phyloP scores from a whole-genome alignment of 2,888 invertebrate genomes.

The Silvanus unidentatus region DNA sequence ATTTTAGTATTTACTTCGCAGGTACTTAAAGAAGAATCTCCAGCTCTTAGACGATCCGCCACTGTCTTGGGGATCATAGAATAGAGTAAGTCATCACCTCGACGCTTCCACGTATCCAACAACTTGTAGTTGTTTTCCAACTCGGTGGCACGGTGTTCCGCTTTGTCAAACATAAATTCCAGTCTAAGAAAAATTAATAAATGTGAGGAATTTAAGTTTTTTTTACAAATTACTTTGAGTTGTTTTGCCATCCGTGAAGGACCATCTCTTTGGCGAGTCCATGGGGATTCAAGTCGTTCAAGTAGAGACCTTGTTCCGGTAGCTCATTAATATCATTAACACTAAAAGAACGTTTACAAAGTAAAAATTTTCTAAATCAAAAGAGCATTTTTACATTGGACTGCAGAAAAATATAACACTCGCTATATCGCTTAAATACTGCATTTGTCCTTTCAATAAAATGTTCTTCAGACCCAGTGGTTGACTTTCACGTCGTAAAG shows the following conservation, averaged over 20 bases:
- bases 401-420: constrained; percentile 81
- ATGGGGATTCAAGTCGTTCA: constrained; percentile 81
- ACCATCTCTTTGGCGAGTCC: constrained; percentile 80
- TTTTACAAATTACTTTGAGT: constrained; percentile 52
- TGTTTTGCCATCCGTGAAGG: constrained; percentile 79
- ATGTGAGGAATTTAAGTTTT: background rate
- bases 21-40: constrained; percentile 69
- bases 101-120: constrained; percentile 77
- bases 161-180: constrained; percentile 76
- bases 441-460: constrained; percentile 80
- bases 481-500: constrained; percentile 46
- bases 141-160: constrained; percentile 71
- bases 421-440: constrained; percentile 72
- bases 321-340: constrained; percentile 81
- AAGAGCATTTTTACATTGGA: too few relatives aligned
- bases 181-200: constrained; percentile 51
- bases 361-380: too few relatives aligned
- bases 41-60: constrained; percentile 72
- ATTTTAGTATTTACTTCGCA: constrained; percentile 71
- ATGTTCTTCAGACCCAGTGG: constrained; percentile 61
- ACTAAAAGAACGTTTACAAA: too few relatives aligned
- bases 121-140: constrained; percentile 72
- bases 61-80: constrained; percentile 88
- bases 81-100: constrained; percentile 80
- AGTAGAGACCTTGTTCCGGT: constrained; percentile 67